Base-by-base conservation (phyloP, 1,140 invertebrate species). In the Panagrolaimus sp. region DNA sequence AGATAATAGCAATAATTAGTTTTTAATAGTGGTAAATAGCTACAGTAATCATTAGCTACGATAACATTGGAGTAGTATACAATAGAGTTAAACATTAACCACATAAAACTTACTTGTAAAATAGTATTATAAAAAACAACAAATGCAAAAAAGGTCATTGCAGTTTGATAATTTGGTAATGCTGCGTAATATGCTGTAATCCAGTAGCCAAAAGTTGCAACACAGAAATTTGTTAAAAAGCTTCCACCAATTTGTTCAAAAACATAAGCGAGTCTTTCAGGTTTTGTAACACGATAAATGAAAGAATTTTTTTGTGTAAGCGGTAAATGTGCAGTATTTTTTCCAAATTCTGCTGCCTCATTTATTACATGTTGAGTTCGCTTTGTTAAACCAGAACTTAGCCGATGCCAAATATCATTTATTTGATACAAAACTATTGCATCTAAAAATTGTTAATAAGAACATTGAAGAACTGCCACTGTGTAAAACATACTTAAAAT, bases 341-440 rank as follows among this genome's bases (percentile, higher is more conserved):
- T 57, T 11, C 51, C 51, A 11, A 20, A 27, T 16, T 57, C 27
- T 0, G 27, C 20, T 0, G 51, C 27, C 4, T 57, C 51, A 20
- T 25, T 25, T 9, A 57, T 20, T 14, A 57, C 51, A 27, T 25
- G 14, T 57, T 13, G 51, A 20, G 51, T 57, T 27, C 27, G 20
- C 27, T 57, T 57, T 20, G 14, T 57, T 8, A 57, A 25, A 20
- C 27, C 51, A 2, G 51, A 20, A 16, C 11, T 27, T 20, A 57
- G 14, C 20, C 51, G 51, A 27, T 57, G 27, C 51, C 51, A 57
- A 57, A 57, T 57, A 3, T 57, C 51, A 27, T 20, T 57, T 1
- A 57, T 57, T 57, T 57, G 51, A 27, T 57, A 13, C 4, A 57
- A 20, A n/a, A 57, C 51, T 14, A 27, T 57, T n/a, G 27, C 51